phyloP scores from a whole-genome alignment of 1,140 invertebrate genomes.

The fruit fly (Drosophila melanogaster) region DNA sequence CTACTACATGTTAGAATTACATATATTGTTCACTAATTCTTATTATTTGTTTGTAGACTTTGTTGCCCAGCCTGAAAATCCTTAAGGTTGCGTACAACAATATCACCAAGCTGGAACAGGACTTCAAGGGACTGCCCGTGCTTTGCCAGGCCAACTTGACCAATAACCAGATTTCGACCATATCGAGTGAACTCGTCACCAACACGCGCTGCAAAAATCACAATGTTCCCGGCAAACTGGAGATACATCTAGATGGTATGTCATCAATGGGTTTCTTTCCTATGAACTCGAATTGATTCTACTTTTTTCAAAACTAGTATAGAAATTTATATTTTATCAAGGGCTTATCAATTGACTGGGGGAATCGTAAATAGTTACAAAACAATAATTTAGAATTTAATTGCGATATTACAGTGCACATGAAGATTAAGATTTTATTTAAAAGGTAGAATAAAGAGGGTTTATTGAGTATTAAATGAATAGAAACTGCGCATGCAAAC shows the following conservation, averaged over 20 bases:
- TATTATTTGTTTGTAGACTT: constrained; percentile 86
- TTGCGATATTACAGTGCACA: no score
- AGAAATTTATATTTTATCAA: no score
- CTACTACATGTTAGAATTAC: background rate
- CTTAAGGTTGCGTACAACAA: constrained; percentile 91
- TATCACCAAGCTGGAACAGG: constrained; percentile 89
- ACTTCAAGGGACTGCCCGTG: constrained; percentile 91
- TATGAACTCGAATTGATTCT: background rate
- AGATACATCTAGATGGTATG: constrained; percentile 91
- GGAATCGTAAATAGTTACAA: no score
- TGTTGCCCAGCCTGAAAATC: constrained; percentile 89
- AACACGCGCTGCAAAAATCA: constrained; percentile 91
- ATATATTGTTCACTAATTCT: background rate
- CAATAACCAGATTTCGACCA: constrained; percentile 89
- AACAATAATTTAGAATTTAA: no score
- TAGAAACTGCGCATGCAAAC: no score
- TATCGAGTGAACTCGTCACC: constrained; percentile 90
- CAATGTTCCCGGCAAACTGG: constrained; percentile 90
- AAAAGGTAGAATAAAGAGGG: no score
- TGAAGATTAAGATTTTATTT: no score
- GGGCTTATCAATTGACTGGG: no score
- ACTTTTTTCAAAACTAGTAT: no score
- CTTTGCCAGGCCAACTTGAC: constrained; percentile 91
- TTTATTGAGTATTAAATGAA: no score
- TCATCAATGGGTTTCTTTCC: background rate